These are phyloP conservation scores for Antheraea yamamai DNA, from an alignment of 2,888 invertebrate genomes.

Conservation along the genomic window DNA sequence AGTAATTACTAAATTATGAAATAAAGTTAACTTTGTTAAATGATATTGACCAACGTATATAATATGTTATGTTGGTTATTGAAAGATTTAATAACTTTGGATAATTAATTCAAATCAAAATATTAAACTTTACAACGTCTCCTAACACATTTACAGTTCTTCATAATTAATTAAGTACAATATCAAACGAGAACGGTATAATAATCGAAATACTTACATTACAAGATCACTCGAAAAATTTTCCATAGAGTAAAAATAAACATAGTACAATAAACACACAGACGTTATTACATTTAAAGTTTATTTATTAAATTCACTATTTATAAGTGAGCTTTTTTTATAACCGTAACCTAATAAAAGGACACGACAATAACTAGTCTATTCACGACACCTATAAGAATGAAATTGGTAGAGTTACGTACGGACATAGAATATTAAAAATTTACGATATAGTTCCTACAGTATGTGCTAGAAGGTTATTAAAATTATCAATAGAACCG, in stretches of 20 bases:
- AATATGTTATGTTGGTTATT: not conserved
- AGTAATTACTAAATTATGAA: not conserved
- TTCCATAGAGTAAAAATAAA: slow-evolving; percentile 44
- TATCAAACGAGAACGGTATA: not conserved
- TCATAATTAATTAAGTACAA: slow-evolving; percentile 23
- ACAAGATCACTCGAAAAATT: slow-evolving; percentile 27
- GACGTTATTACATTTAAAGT: slow-evolving; percentile 45
- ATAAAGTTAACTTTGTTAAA: not conserved
- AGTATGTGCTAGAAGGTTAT: slow-evolving; percentile 47
- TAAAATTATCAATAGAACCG: not conserved
- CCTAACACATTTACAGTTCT: slow-evolving; percentile 9
- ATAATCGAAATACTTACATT: slow-evolving; percentile 19
- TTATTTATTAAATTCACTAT: slow-evolving; percentile 50
- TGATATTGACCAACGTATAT: not conserved
- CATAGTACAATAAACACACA: slow-evolving; percentile 50
- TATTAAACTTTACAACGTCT: not conserved
- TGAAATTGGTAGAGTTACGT: slow-evolving; percentile 58
- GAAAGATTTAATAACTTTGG: not conserved
- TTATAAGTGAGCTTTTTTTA: slow-evolving; percentile 64
- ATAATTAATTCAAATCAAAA: not conserved
- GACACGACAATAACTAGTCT: slow-evolving; percentile 79
- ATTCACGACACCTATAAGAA: slow-evolving; percentile 80
- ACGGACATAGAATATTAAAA: slow-evolving; percentile 64
- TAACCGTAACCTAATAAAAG: slow-evolving; percentile 49
- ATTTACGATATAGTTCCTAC: slow-evolving; percentile 44